Conservation (phyloP, 35 echinoderm and acorn worm species). For the Stichopus chloronotus region DNA sequence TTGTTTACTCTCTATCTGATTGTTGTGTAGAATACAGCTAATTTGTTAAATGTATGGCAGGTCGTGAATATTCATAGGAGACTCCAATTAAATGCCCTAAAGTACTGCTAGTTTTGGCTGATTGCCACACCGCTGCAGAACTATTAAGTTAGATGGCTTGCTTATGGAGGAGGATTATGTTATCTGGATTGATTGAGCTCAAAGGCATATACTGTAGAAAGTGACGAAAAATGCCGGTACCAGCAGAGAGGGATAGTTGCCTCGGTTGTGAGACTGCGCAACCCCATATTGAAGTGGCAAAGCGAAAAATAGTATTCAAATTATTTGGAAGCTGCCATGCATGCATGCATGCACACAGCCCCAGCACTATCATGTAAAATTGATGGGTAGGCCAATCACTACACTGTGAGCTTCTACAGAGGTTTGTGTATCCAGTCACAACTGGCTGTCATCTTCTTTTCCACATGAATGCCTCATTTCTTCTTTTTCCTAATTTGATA, state of each 20-base stretch:
- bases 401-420: too few relatives aligned
- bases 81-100: not conserved
- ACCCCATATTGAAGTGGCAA: conserved; percentile 19
- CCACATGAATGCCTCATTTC: not conserved
- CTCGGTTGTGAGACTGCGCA: conserved; percentile 10
- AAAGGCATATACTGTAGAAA: not conserved
- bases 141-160: not conserved
- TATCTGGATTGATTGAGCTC: conserved; percentile 14
- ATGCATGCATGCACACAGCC: not conserved
- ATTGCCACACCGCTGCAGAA: not conserved
- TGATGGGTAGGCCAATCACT: too few relatives aligned
- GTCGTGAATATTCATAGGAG: not conserved
- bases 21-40: too few relatives aligned
- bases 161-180: not conserved
- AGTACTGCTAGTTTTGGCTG: not conserved
- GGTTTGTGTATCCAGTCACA: too few relatives aligned
- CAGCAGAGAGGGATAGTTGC: not conserved
- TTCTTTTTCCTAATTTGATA: not conserved
- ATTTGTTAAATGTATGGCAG: not conserved
- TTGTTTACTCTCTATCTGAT: too few relatives aligned
- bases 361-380: too few relatives aligned
- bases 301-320: conserved; percentile 40
- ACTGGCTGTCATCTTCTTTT: not conserved
- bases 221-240: not conserved
- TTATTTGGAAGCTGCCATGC: not conserved